Percentiles rank a stretch among this genome's conserved stretches.
Conservation (phyloP, 2,113 vertebrate genomes). For the Petrocephalus zakoni region DNA sequence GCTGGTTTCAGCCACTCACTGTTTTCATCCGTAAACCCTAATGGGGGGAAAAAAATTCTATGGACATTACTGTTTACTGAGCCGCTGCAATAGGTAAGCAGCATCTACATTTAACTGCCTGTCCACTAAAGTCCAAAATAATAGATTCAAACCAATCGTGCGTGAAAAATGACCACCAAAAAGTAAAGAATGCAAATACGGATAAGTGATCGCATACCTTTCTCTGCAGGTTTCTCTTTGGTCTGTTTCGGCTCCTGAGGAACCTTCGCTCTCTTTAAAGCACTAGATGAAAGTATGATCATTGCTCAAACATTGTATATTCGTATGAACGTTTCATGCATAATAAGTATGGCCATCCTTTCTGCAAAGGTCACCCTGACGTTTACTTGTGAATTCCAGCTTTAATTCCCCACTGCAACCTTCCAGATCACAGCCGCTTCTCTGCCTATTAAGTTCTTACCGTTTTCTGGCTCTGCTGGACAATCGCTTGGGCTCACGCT, state of each 20-base stretch:
- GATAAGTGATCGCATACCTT: conserved; percentile 43
- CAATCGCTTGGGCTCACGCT: conserved; percentile 61
- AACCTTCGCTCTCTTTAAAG: conserved; percentile 53
- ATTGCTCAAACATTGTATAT: neutral
- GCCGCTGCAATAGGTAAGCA: neutral
- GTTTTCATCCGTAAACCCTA: conserved; percentile 72
- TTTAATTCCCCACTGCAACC: neutral
- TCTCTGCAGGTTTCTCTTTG: conserved; percentile 41
- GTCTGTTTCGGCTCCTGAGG: conserved; percentile 35
- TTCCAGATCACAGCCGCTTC: neutral
- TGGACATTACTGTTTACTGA: neutral
- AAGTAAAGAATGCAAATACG: neutral
- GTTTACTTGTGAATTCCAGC: neutral
- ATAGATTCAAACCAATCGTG: neutral
- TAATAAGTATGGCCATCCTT: neutral
- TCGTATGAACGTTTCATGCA: neutral
- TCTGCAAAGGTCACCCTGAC: neutral
- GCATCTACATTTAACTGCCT: neutral
- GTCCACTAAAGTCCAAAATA: neutral
- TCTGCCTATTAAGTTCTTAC: conserved; percentile 48
- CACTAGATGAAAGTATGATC: conserved; percentile 44
- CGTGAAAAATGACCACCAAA: neutral
- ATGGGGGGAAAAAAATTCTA: neutral
- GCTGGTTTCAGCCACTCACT: conserved; percentile 66
- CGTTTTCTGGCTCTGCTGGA: conserved; percentile 78